Evolutionary conservation across 2,888 invertebrate species (phyloP).

Genomic region (Pollenia angustigena): DNA sequence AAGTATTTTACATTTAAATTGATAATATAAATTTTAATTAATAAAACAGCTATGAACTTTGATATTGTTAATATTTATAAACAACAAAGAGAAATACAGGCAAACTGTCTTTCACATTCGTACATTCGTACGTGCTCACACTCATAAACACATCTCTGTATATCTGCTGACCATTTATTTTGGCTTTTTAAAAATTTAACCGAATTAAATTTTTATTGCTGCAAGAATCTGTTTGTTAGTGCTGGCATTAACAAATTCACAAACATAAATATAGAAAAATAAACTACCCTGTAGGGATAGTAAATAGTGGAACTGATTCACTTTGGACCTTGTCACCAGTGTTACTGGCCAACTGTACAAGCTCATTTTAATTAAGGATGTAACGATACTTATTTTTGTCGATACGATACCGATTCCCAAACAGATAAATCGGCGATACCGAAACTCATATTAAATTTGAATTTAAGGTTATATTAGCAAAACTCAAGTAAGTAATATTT

Average conservation of each 20-base stretch:
- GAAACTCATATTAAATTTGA: no score
- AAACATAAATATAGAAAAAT: constrained; percentile 24
- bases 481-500: no score
- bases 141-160: background rate
- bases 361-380: no score
- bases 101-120: background rate
- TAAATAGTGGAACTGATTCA: no score
- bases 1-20: constrained; percentile 53
- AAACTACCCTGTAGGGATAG: no score
- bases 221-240: background rate
- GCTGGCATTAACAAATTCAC: background rate
- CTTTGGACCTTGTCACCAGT: no score
- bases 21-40: constrained; percentile 69
- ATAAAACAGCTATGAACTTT: constrained; percentile 67
- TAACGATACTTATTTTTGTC: no score
- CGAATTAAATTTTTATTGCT: constrained; percentile 11
- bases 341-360: no score
- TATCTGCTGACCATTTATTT: background rate
- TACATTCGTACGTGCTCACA: background rate
- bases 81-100: constrained; percentile 44
- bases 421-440: no score
- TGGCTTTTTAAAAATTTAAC: constrained; percentile 17
- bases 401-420: no score
- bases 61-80: constrained; percentile 66
- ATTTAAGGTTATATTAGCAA: no score